phyloP scores from a whole-genome alignment of 2,888 invertebrate species.

The Pyrgus malvae region DNA sequence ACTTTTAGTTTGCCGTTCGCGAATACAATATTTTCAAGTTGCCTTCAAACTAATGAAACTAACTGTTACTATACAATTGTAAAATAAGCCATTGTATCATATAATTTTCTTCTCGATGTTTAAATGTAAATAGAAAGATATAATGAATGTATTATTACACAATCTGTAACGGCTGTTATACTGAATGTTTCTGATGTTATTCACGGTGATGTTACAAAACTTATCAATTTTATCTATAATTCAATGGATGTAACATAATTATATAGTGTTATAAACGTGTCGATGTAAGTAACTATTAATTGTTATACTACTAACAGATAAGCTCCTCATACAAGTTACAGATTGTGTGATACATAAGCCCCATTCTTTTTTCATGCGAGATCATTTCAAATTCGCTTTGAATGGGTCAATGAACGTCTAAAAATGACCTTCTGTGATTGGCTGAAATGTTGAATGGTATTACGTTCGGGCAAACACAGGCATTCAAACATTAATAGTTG shows the following conservation, averaged over 20 bases:
- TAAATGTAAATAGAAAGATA: slow-evolving; percentile 24
- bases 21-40: slow-evolving; percentile 18
- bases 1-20: slow-evolving; percentile 16
- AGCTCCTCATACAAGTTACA: slow-evolving; percentile 13
- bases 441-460: too few species aligned
- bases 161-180: slow-evolving; percentile 14
- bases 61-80: slow-evolving; percentile 20
- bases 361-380: too few species aligned
- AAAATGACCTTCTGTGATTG: too few species aligned
- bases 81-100: slow-evolving; percentile 23
- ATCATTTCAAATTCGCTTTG: too few species aligned
- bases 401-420: too few species aligned
- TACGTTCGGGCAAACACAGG: too few species aligned
- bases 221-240: slow-evolving; percentile 22
- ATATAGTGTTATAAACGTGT: slow-evolving; percentile 17
- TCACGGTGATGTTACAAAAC: slow-evolving; percentile 7
- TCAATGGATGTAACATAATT: slow-evolving; percentile 14
- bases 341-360: slow-evolving; percentile 22
- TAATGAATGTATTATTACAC: slow-evolving; percentile 11
- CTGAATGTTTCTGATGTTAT: slow-evolving; percentile 12
- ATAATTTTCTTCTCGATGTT: slow-evolving; percentile 24
- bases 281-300: slow-evolving; percentile 20
- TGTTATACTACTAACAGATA: slow-evolving; percentile 15
- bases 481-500: too few species aligned
- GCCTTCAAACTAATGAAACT: slow-evolving; percentile 20